Evolutionary conservation across 2,797 vertebrate species (phyloP).

Genomic region (Rhinatrema bivittatum): DNA sequence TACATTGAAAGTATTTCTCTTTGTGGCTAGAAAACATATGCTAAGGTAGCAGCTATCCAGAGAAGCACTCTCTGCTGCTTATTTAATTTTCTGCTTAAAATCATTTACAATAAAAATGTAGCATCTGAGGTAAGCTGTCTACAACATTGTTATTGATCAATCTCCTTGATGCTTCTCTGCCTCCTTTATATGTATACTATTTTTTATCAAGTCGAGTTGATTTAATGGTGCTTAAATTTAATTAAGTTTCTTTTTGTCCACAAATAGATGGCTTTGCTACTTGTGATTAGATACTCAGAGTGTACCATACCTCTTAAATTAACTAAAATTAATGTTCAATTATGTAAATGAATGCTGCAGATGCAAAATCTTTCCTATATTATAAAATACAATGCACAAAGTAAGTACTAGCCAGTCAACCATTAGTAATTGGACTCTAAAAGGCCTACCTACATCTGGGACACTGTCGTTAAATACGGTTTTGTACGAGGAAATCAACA

Average conservation of each 20-base stretch:
- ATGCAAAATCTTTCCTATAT: background rate
- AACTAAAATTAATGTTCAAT: slow-evolving; percentile 15
- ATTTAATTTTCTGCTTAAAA: slow-evolving; percentile 9
- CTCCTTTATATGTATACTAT: background rate
- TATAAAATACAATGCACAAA: slow-evolving; percentile 5
- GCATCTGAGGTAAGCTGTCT: background rate
- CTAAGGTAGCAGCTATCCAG: slow-evolving; percentile 1
- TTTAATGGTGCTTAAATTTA: slow-evolving; percentile 14
- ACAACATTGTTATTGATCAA: slow-evolving; percentile 3
- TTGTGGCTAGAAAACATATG: slow-evolving; percentile 6
- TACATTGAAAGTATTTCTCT: background rate
- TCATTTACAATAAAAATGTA: background rate
- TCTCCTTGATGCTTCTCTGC: background rate
- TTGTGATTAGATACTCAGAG: slow-evolving; percentile 9
- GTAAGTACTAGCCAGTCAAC: slow-evolving; percentile 1
- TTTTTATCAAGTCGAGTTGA: slow-evolving; percentile 10
- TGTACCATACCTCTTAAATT: background rate
- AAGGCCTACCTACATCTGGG: background rate
- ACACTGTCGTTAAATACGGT: background rate
- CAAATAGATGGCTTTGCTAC: background rate
- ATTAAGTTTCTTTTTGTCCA: background rate
- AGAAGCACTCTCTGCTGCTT: background rate
- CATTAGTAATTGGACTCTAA: slow-evolving; percentile 2
- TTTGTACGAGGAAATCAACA: background rate
- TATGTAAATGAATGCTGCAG: slow-evolving; percentile 11